Evolutionary conservation across 2,113 vertebrate genomes (phyloP).

Genomic region (Corythoichthys intestinalis): DNA sequence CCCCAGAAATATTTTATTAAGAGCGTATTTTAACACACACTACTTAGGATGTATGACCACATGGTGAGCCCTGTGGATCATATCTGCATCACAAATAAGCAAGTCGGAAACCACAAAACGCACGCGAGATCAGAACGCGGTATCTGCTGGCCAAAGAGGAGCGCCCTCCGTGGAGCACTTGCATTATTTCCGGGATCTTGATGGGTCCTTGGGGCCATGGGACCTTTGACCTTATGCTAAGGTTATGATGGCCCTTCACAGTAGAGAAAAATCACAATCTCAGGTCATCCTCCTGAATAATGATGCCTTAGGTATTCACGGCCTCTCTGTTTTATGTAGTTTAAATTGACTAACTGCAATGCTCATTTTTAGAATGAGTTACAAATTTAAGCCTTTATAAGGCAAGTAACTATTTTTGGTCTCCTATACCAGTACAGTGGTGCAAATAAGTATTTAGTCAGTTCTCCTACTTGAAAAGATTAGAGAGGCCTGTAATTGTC

Average conservation of each 20-base stretch:
- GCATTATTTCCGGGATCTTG: constrained; percentile 42
- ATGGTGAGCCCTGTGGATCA: constrained; percentile 42
- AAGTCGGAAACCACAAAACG: constrained; percentile 14
- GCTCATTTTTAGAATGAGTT: background rate
- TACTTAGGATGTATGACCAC: constrained; percentile 54
- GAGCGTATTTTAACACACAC: constrained; percentile 70
- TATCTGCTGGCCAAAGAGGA: constrained; percentile 25
- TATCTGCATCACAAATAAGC: constrained; percentile 59
- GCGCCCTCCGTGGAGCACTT: constrained; percentile 47
- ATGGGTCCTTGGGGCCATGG: constrained; percentile 46
- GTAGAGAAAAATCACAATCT: constrained; percentile 27
- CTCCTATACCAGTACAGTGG: too few species aligned
- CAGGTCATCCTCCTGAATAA: constrained; percentile 35
- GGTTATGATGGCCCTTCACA: constrained; percentile 54
- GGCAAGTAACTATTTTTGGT: too few species aligned
- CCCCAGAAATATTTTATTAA: constrained; percentile 76
- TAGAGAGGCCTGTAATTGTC: too few species aligned
- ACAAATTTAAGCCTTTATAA: too few species aligned
- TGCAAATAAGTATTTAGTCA: too few species aligned
- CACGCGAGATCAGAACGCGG: constrained; percentile 18
- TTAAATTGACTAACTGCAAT: background rate
- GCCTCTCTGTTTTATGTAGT: constrained; percentile 17
- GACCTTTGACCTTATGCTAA: constrained; percentile 54
- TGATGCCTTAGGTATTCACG: constrained; percentile 7
- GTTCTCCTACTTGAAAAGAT: too few species aligned